Base-by-base conservation (phyloP, 2,888 invertebrate genomes). In the Cheilosia impressa region DNA sequence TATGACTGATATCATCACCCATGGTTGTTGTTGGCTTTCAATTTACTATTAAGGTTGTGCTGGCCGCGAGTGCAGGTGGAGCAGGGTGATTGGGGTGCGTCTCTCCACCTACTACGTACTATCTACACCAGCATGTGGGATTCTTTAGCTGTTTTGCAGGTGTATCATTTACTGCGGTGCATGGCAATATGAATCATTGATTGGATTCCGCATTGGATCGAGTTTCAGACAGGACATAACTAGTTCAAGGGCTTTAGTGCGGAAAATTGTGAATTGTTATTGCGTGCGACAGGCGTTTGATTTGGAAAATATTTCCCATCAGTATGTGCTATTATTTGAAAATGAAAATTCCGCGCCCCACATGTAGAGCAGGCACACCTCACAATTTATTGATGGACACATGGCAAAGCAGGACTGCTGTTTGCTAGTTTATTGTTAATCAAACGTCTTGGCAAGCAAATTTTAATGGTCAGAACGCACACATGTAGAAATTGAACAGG, bases 401-500 rank as follows among this genome's bases (percentile, higher is more conserved):
- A 9, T 31, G 27, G 52, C 50, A 27, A 63, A 55, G 13, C 60
- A 75, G 53, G 66, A 63, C 17, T 45, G 24, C 45, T 53, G 6
- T 58, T 69, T 45, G 73, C 73, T 84, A 75, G 79, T 84, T 73
- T 75, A 84, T 84, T 58, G 68, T 68, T 68, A 73, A 84, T 79
- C 69, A 79, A 84, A 81, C 50, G 65, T 9, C 7, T 31, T 9
- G 69, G 57, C 45, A 50, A 62, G 52, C 63, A 62, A 68, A 75
- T 84, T 84, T 83, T 79, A 65, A 79, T 79, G 73, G 27, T 31
- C 38, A n/a, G 22, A 47, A 84, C 79, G 65, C 38, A 15, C 31
- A 38, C 34, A 10, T 3, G 3, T 34, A 3, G 34, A 10, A 3
- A 10, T 34, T 34, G 0, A 34, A 34, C 10, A 34, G 9, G 9